These are phyloP conservation scores for Meteorus sp. DNA, from an alignment of 1,140 invertebrate genomes.

Conservation along the genomic window DNA sequence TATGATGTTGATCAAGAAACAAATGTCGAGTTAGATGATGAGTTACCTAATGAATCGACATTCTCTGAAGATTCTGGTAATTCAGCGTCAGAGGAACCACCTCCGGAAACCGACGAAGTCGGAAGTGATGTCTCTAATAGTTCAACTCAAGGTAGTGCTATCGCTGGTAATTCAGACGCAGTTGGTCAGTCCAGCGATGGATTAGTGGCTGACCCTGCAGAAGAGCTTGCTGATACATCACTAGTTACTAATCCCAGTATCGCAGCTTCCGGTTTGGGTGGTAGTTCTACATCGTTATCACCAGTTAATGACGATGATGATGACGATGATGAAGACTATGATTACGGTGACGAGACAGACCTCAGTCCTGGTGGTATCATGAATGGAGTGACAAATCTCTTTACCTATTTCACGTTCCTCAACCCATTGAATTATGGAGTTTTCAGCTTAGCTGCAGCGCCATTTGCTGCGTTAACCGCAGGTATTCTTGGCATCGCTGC, in stretches of 20 bases:
- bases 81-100: not conserved
- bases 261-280: not conserved
- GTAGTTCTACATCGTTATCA: conserved; percentile 21
- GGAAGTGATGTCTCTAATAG: not conserved
- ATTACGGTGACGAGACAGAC: too few relatives aligned
- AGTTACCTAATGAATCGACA: not conserved
- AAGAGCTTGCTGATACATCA: conserved; percentile 19
- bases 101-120: not conserved
- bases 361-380: conserved; percentile 40
- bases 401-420: conserved; percentile 46
- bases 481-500: conserved; percentile 48
- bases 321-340: conserved; percentile 42
- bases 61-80: not conserved
- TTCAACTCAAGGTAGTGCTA: not conserved
- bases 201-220: not conserved
- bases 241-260: conserved; percentile 15
- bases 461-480: conserved; percentile 53
- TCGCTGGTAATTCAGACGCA: conserved; percentile 1
- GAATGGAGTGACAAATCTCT: conserved; percentile 44
- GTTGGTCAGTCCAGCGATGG: conserved; percentile 11
- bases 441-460: conserved; percentile 50
- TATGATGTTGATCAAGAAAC: conserved; percentile 21
- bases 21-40: conserved; percentile 3
- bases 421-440: conserved; percentile 54
- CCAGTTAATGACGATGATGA: conserved; percentile 42